Percentiles rank a stretch among this genome's conserved stretches.
These are phyloP conservation scores for Sialia sialis DNA, from an alignment of 2,113 vertebrate species.

Conservation along the genomic window DNA sequence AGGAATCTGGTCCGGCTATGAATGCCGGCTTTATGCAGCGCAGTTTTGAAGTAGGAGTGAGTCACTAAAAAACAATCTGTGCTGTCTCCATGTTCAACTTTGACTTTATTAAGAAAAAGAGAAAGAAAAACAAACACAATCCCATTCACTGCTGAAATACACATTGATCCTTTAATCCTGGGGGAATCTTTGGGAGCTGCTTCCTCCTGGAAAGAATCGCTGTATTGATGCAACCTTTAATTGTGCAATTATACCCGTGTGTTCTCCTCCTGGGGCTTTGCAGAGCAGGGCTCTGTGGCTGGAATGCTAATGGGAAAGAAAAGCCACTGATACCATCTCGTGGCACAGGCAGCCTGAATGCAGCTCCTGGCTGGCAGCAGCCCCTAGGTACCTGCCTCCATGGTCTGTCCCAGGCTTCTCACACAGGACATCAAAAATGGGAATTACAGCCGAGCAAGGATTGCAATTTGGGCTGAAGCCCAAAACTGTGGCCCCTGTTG, in stretches of 20 bases:
- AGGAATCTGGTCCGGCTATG: neutral
- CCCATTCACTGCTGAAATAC: neutral
- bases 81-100: conserved; percentile 33
- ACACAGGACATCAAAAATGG: neutral
- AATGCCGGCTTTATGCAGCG: conserved; percentile 19
- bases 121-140: conserved; percentile 50
- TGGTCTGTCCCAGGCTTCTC: neutral
- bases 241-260: neutral
- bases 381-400: neutral
- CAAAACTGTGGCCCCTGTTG: neutral
- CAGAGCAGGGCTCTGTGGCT: neutral
- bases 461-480: neutral
- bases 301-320: neutral
- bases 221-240: neutral
- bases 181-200: neutral
- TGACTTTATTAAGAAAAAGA: conserved; percentile 50
- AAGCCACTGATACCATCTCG: neutral
- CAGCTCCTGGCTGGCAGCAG: neutral
- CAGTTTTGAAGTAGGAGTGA: conserved; percentile 61
- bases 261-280: neutral
- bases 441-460: neutral
- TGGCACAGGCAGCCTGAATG: neutral
- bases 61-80: conserved; percentile 64
- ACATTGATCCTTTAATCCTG: conserved; percentile 43
- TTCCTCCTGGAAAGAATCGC: neutral